phyloP scores from a whole-genome alignment of 1,140 invertebrate species.

The Conus ventricosus region DNA sequence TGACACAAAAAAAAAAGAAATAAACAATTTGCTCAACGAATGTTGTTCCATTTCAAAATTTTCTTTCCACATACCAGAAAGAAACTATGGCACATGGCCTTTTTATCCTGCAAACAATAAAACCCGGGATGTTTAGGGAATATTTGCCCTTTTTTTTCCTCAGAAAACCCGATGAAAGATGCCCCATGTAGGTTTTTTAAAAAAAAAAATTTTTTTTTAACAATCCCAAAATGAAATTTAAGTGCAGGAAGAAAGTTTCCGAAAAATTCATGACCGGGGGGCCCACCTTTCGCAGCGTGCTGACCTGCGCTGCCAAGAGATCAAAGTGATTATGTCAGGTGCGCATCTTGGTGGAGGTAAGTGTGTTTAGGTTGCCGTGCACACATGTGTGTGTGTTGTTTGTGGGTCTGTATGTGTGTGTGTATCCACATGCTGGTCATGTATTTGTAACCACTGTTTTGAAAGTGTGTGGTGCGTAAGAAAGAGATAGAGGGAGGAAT shows the following conservation, averaged over 20 bases:
- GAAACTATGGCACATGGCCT: no score
- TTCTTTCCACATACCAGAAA: no score
- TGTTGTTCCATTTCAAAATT: no score
- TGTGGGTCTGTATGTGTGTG: no score
- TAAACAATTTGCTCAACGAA: no score
- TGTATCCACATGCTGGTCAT: no score
- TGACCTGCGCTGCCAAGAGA: slow-evolving; percentile 56
- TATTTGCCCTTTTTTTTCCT: no score
- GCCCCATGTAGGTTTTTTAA: not conserved
- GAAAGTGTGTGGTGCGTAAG: not conserved
- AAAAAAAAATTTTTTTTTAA: slow-evolving; percentile 36
- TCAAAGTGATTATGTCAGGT: slow-evolving; percentile 56
- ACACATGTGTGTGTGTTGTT: not conserved
- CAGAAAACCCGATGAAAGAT: no score
- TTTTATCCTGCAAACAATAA: no score
- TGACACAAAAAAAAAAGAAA: no score
- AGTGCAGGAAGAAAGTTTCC: slow-evolving; percentile 64
- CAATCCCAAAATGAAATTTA: slow-evolving; percentile 65
- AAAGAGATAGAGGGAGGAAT: no score
- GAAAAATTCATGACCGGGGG: slow-evolving; percentile 60
- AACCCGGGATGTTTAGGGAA: no score
- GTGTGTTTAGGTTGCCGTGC: not conserved
- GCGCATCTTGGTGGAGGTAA: slow-evolving; percentile 46
- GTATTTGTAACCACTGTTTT: not conserved
- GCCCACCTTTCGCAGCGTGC: slow-evolving; percentile 83